Evolutionary conservation across 2,113 vertebrate genomes (phyloP).

Genomic region (Menura novaehollandiae): DNA sequence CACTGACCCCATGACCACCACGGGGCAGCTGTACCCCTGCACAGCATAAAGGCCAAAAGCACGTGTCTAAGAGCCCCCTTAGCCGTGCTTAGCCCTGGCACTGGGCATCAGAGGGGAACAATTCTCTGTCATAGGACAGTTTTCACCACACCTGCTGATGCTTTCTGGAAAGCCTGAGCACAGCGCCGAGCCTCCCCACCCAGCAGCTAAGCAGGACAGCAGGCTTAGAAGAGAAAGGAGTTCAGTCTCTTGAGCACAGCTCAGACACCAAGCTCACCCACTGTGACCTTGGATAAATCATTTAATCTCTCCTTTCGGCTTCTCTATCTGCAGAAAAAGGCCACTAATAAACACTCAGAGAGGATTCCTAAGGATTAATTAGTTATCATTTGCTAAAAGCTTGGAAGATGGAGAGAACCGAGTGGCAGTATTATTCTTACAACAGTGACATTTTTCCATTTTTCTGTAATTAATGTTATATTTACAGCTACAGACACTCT

Average conservation of each 20-base stretch:
- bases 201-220: background rate
- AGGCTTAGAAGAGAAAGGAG: background rate
- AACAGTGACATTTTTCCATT: background rate
- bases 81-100: fast-evolving
- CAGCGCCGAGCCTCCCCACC: fast-evolving
- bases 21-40: background rate
- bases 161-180: background rate
- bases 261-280: slow-evolving; percentile 20
- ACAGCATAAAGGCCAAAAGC: fast-evolving
- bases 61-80: background rate
- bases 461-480: background rate
- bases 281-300: slow-evolving; percentile 24
- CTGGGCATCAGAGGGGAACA: background rate
- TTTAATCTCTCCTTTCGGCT: slow-evolving; percentile 24
- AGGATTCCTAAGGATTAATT: background rate
- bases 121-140: background rate
- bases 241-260: background rate
- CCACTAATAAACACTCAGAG: background rate
- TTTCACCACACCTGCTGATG: background rate
- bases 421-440: background rate
- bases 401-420: background rate
- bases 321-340: background rate
- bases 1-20: background rate
- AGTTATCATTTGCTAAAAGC: background rate
- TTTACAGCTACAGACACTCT: background rate